A percentile compares a stretch with the other conserved stretches of the same genome.
Evolutionary conservation across 2,113 vertebrate species (phyloP).

Genomic region (Dinomys branickii): DNA sequence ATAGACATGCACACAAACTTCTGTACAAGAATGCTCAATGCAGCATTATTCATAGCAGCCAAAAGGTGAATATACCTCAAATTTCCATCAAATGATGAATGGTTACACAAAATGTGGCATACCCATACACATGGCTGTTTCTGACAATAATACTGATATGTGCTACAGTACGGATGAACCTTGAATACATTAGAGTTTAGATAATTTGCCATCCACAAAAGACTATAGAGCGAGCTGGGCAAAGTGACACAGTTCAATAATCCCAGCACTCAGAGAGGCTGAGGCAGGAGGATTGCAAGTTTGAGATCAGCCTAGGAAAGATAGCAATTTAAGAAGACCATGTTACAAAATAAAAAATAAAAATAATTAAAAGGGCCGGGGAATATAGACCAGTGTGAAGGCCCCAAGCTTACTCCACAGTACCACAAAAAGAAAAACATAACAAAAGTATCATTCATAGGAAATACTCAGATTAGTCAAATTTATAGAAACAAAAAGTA

Average conservation of each 20-base stretch:
- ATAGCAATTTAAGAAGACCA: neutral
- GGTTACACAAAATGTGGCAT: neutral
- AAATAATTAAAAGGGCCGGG: neutral
- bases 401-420: neutral
- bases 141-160: neutral
- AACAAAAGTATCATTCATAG: neutral
- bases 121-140: neutral
- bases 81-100: neutral
- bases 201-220: neutral
- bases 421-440: neutral
- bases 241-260: neutral
- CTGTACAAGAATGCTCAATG: neutral
- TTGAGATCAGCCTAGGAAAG: neutral
- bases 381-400: neutral
- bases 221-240: neutral
- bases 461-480: neutral
- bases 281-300: neutral
- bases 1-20: constrained; percentile 2
- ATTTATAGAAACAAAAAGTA: neutral
- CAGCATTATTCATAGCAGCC: neutral
- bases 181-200: constrained; percentile 18
- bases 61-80: neutral
- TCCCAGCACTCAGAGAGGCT: neutral
- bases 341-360: neutral
- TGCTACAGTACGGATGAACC: neutral